A percentile compares a stretch with the other conserved stretches of the same genome.
Evolutionary conservation across 2,797 vertebrate genomes (phyloP).

Genomic region (Hypotaenidia okinawae): DNA sequence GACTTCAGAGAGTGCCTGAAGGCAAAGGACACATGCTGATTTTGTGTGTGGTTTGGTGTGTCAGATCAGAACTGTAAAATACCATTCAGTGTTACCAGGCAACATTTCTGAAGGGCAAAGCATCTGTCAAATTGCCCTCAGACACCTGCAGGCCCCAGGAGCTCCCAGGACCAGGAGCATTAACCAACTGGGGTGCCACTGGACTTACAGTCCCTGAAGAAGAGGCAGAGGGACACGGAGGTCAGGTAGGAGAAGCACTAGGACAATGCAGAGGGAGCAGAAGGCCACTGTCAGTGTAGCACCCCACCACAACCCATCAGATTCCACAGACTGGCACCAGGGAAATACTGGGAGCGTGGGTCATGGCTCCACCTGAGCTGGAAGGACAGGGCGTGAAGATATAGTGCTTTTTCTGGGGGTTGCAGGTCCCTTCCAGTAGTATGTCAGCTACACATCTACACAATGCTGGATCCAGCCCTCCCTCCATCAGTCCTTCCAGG

Average conservation of each 20-base stretch:
- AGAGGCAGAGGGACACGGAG: neutral
- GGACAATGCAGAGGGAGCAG: neutral
- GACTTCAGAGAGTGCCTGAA: neutral
- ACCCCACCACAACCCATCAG: neutral
- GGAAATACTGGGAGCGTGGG: neutral
- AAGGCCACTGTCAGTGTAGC: neutral
- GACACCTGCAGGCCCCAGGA: neutral
- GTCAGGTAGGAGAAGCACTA: neutral
- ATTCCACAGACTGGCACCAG: neutral
- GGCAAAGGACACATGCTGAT: neutral
- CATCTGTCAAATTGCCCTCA: neutral
- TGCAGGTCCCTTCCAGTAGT: neutral
- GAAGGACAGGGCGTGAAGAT: neutral
- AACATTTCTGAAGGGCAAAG: neutral
- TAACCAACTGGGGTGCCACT: neutral
- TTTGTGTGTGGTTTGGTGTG: neutral
- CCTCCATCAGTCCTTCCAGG: neutral
- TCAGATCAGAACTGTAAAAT: neutral
- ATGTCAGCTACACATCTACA: neutral
- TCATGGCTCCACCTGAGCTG: neutral
- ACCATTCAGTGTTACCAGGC: neutral
- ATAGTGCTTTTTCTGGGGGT: neutral
- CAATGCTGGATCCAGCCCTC: rapidly evolving
- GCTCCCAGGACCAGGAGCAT: neutral
- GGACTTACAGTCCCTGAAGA: neutral